Base-by-base conservation (phyloP, 2,888 invertebrate genomes). In the Eilema depressum region DNA sequence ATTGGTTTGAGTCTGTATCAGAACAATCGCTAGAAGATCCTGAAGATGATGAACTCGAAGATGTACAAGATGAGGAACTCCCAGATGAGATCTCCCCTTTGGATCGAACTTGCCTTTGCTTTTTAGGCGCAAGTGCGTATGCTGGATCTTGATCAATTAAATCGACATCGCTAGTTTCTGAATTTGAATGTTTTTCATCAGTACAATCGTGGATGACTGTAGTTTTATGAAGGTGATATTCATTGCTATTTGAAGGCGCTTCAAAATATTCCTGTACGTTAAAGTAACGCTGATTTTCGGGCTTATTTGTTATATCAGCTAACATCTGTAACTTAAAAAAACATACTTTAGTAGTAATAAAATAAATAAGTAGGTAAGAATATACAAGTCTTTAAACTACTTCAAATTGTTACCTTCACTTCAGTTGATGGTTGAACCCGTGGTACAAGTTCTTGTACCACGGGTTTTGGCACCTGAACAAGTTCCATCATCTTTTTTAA, bases 111-210 rank as follows among this genome's bases (percentile, higher is more conserved):
- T 30, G 69, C 53, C 47, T 73, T 64, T 59, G 37, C 62, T 70
- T 66, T 70, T 70, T 73, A 56, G 59, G 60, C 25, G 67, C 73
- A 73, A 69, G 59, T 63, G 59, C 56, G 66, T 72, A 68, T 63
- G 53, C 3, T 53, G 17, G 53, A 68, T 71, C 73, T 63, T 71
- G 65, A 74, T 76, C 74, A 72, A 71, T 74, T 67, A 76, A 70
- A 74, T 76, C 73, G 63, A 68, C 68, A 73, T 73, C 69, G 41
- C 67, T 75, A 65, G 69, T 62, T 67, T 71, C 74, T 56, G 66
- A 30, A 28, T 69, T 69, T 47, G 69, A 41, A 65, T 69, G 20
- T 70, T 30, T 71, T 20, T 66, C 41, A 66, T 70, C 71, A 70
- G 68, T 70, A 60, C 57, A 70, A 71, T 70, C 63, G 56, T 71